Base-by-base conservation (phyloP, 1,140 invertebrate species). In the Ostrea edulis region DNA sequence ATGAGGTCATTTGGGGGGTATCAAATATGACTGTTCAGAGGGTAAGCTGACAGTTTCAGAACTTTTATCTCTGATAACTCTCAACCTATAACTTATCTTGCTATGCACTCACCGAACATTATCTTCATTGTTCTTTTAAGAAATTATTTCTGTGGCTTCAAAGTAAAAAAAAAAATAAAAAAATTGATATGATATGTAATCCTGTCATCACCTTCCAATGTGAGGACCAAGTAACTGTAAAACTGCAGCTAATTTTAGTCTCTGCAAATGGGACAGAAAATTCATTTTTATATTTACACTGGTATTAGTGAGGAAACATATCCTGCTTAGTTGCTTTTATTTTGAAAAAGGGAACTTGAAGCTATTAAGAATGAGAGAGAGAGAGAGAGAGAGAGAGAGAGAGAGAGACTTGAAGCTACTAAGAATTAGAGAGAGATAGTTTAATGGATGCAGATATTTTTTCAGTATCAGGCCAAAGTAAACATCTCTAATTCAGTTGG, bases 401-500 rank as follows among this genome's bases (percentile, higher is more conserved):
- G 58, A 62, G 58, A 62, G 12, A 62, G 12, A 68, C 12, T 29
- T 14, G 3, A 25, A 62, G 58, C 14, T 3, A 58, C 35, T 58
- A n/a, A 58, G 55, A 58, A n/a, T 17, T 4, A 58, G 55, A n/a
- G 8, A 62, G n/a, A 62, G 17, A 0, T 20, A 62, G 58, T 62
- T 62, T 20, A 14, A 20, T 62, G 14, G 12, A 17, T 17, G 14
- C 54, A 12, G 53, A 25, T 82, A 0, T 35, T 12, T 55, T 86
- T 82, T 20, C 54, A 88, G 87, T 82, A 86, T 83, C 44, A 68
- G 25, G 84, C n/a, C 11, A 96, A 97, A 93, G 95, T 96, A 17
- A 97, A 97, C 94, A 93, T 96, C 55, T 95, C 96, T 0, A 97
- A 97, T 94, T 97, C 96, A 91, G 97, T 97, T 94, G 97, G 97